phyloP scores from a whole-genome alignment of 1,140 invertebrate genomes.

The Euura saliciscinereae region DNA sequence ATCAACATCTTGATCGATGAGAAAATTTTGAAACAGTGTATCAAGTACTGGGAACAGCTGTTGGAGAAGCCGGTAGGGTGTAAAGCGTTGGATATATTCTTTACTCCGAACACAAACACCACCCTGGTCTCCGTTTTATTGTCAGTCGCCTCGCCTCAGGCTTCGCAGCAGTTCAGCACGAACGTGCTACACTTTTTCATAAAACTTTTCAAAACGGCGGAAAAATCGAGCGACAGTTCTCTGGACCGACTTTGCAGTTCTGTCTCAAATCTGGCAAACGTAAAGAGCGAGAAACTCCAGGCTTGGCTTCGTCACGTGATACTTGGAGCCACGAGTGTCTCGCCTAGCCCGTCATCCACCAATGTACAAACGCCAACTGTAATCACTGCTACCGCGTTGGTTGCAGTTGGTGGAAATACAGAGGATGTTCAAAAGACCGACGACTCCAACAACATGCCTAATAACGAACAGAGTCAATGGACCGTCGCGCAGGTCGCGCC shows the following conservation, averaged over 20 bases:
- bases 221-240: conserved; percentile 65
- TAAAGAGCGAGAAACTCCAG: conserved; percentile 70
- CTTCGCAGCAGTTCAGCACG: conserved; percentile 75
- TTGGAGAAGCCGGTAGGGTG: conserved; percentile 80
- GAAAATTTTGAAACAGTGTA: conserved; percentile 71
- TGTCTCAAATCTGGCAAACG: conserved; percentile 69
- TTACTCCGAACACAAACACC: conserved; percentile 65
- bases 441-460: conserved; percentile 35
- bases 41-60: conserved; percentile 84
- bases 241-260: conserved; percentile 74
- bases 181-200: conserved; percentile 83
- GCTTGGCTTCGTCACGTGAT: conserved; percentile 74
- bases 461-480: conserved; percentile 43
- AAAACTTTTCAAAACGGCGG: conserved; percentile 74
- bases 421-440: conserved; percentile 36
- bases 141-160: conserved; percentile 70
- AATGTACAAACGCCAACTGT: conserved; percentile 54
- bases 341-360: conserved; percentile 54
- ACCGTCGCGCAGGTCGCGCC: conserved; percentile 38
- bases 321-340: conserved; percentile 60
- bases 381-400: conserved; percentile 26
- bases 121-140: conserved; percentile 76
- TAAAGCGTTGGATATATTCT: conserved; percentile 82
- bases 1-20: conserved; percentile 67
- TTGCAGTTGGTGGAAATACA: conserved; percentile 23